Evolutionary conservation across 1,140 invertebrate genomes (phyloP).

Genomic region (Drosophila hydei): DNA sequence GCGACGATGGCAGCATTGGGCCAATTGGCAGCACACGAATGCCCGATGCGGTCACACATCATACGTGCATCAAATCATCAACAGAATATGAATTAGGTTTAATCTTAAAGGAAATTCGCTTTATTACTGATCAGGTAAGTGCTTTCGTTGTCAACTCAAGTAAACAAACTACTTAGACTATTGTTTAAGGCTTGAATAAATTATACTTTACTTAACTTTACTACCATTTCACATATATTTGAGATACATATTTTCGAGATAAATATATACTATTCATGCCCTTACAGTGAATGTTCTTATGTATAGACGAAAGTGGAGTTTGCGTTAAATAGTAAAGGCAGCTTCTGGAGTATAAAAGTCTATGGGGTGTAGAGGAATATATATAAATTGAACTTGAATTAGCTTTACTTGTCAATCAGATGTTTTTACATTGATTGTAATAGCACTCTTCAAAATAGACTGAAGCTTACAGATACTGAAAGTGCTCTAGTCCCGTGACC

Average conservation of each 20-base stretch:
- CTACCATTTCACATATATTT: not conserved
- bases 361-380: no score
- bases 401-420: no score
- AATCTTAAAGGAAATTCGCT: conserved; percentile 97
- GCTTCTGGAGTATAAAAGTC: no score
- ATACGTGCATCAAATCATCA: conserved; percentile 88
- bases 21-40: conserved; percentile 85
- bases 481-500: no score
- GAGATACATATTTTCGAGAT: no score
- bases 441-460: no score
- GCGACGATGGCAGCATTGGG: conserved; percentile 84
- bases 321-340: no score
- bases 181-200: conserved; percentile 7
- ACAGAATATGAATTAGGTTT: conserved; percentile 95
- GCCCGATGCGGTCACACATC: conserved; percentile 86
- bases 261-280: not conserved
- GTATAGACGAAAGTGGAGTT: not conserved
- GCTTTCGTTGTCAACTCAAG: conserved; percentile 19
- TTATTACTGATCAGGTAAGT: conserved; percentile 88
- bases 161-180: not conserved
- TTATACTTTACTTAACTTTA: conserved; percentile 7
- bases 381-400: no score
- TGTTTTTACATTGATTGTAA: no score
- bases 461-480: no score
- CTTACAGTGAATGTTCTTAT: not conserved